A percentile compares a stretch with the other conserved stretches of the same genome.
These are phyloP conservation scores for Parotia lawesii DNA, from an alignment of 2,113 vertebrate genomes.

Conservation along the genomic window DNA sequence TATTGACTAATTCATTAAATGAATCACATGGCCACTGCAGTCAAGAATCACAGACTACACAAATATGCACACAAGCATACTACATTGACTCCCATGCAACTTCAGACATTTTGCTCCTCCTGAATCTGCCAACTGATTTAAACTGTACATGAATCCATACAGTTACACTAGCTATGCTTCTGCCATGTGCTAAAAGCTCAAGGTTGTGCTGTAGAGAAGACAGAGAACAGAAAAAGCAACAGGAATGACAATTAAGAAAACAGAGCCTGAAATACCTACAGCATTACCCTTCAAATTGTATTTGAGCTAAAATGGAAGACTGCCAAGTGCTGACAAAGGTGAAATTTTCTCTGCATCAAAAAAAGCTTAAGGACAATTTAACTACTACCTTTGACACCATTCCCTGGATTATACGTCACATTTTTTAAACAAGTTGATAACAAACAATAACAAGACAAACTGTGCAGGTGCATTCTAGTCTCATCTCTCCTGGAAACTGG, in stretches of 20 bases:
- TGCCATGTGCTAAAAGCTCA: not conserved
- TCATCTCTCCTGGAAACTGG: not conserved
- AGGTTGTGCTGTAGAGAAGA: not conserved
- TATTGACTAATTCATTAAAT: not conserved
- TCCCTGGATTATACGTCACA: not conserved
- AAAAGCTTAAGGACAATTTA: not conserved
- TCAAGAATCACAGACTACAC: not conserved
- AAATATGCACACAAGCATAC: not conserved
- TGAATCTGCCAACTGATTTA: not conserved
- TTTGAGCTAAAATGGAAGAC: not conserved
- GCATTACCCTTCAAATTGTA: not conserved
- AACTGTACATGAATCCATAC: not conserved
- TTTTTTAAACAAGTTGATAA: not conserved
- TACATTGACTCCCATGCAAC: not conserved
- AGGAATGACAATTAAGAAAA: not conserved
- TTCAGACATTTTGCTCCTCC: not conserved
- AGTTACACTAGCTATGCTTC: not conserved
- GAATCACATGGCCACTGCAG: not conserved
- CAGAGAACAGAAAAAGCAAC: not conserved
- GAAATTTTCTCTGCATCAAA: not conserved
- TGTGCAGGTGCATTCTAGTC: not conserved
- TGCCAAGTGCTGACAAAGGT: constrained; percentile 5
- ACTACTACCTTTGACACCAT: not conserved
- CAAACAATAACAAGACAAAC: not conserved
- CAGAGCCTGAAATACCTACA: not conserved